Percentiles rank a stretch among this genome's conserved stretches.
Evolutionary conservation across 1,140 invertebrate genomes (phyloP).

Genomic region (Penaeus indicus): DNA sequence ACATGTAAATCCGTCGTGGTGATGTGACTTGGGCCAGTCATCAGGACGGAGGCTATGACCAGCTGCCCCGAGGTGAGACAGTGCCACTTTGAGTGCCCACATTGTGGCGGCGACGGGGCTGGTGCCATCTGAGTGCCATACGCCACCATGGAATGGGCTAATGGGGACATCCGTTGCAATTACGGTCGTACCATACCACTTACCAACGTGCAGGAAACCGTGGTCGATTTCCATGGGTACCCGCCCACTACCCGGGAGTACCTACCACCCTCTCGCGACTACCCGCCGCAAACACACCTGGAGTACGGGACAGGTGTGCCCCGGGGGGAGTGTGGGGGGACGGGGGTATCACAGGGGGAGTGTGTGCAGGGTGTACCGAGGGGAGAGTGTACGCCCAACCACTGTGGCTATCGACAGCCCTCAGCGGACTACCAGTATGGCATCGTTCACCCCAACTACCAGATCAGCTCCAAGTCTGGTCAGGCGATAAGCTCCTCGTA

Average conservation of each 20-base stretch:
- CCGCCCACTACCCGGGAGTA: conserved; percentile 1
- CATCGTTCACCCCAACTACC: conserved; percentile 56
- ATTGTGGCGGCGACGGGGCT: conserved; percentile 16
- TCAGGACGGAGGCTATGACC: conserved; percentile 38
- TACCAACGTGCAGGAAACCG: conserved; percentile 49
- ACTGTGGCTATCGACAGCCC: conserved; percentile 38
- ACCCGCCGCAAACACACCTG: conserved; percentile 42
- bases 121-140: conserved; percentile 18
- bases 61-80: conserved; percentile 20
- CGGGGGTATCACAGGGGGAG: too few relatives aligned
- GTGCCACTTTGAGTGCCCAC: conserved; percentile 26
- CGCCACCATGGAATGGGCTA: conserved; percentile 55
- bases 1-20: conserved; percentile 39
- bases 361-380: not conserved
- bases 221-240: conserved; percentile 56
- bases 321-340: too few relatives aligned
- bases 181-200: conserved; percentile 24
- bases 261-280: conserved; percentile 12
- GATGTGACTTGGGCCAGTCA: conserved; percentile 8
- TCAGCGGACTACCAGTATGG: conserved; percentile 39
- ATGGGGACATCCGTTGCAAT: conserved; percentile 55
- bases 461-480: conserved; percentile 13
- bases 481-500: conserved; percentile 1
- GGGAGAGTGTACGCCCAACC: conserved; percentile 57
- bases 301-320: conserved; percentile 7